Conservation (phyloP, 2,888 invertebrate species). For the Cancer borealis region DNA sequence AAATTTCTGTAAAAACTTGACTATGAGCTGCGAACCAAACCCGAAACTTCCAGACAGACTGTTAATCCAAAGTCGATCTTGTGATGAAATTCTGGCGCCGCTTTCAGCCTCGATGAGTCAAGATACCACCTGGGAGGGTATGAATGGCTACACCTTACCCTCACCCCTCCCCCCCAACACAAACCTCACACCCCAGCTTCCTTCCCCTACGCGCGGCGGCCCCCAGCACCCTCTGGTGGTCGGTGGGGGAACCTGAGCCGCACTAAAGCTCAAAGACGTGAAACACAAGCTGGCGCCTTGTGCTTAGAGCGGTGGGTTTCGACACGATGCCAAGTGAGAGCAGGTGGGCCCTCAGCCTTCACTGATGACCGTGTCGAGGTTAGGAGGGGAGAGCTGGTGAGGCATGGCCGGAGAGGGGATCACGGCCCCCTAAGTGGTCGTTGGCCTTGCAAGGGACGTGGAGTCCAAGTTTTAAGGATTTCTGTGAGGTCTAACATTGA, state of each 20-base stretch:
- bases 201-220: not conserved
- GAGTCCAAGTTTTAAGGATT: slow-evolving; percentile 10
- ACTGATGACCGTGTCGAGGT: slow-evolving; percentile 4
- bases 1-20: not conserved
- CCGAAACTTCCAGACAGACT: not conserved
- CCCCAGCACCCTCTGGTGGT: slow-evolving; percentile 5
- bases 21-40: not conserved
- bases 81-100: not conserved
- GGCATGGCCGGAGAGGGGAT: not conserved
- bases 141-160: slow-evolving; percentile 21
- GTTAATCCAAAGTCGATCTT: too few relatives aligned
- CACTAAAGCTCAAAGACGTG: slow-evolving; percentile 16
- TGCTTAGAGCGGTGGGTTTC: slow-evolving; percentile 14
- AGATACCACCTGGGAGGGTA: not conserved
- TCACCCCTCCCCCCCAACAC: slow-evolving; percentile 44
- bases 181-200: not conserved
- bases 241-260: slow-evolving; percentile 22
- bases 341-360: slow-evolving; percentile 14
- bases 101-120: slow-evolving; percentile 16
- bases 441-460: slow-evolving; percentile 20
- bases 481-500: not conserved
- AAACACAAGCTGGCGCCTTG: slow-evolving; percentile 18
- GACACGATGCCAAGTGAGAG: slow-evolving; percentile 28
- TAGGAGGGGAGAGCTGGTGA: not conserved
- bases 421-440: slow-evolving; percentile 11